Conservation (phyloP, 2,113 vertebrate species). For the Barbus barbus region DNA sequence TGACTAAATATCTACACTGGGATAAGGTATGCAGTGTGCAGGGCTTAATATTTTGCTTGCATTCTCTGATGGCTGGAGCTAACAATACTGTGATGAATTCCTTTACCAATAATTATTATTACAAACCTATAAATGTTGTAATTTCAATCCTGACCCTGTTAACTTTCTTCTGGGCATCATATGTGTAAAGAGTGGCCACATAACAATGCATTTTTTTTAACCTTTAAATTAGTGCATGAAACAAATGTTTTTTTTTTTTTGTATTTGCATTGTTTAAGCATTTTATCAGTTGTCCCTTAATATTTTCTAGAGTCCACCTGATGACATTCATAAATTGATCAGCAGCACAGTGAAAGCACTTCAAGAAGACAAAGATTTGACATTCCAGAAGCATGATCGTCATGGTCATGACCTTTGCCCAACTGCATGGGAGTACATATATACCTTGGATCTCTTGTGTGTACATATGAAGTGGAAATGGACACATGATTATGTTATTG, state of each 20-base stretch:
- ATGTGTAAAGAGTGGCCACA: neutral
- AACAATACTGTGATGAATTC: neutral
- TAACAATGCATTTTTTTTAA: neutral
- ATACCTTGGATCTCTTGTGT: constrained; percentile 88
- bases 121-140: neutral
- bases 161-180: neutral
- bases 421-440: constrained; percentile 84
- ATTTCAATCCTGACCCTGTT: neutral
- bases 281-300: neutral
- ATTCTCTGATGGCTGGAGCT: neutral
- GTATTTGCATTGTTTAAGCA: no score
- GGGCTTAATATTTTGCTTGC: neutral
- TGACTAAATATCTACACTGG: constrained; percentile 84
- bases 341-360: constrained; percentile 81
- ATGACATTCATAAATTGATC: constrained; percentile 79
- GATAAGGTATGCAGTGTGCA: constrained; percentile 79
- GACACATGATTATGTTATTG: constrained; percentile 86
- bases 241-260: no score
- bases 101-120: neutral
- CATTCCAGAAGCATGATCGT: constrained; percentile 77
- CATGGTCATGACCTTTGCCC: constrained; percentile 84
- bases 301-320: constrained; percentile 78
- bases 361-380: constrained; percentile 74
- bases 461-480: constrained; percentile 87
- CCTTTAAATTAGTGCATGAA: no score